Evolutionary conservation across 1,140 invertebrate species (phyloP).

Genomic region (Bradynema listronoti): DNA sequence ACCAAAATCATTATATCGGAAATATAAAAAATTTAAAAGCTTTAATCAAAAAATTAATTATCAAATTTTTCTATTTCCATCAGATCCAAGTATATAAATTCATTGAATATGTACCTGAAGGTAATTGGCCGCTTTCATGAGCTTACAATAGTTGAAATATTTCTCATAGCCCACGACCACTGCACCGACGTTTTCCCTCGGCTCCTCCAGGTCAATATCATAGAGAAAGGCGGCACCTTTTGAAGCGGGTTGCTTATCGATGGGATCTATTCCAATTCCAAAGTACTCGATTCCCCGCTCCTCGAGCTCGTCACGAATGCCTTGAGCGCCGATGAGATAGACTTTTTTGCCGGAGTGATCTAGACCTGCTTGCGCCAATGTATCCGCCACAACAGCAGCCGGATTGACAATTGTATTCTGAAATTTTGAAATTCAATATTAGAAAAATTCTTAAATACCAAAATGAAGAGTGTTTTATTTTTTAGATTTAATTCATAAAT

Average conservation of each 20-base stretch:
- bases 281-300: slow-evolving; percentile 41
- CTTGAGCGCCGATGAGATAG: slow-evolving; percentile 56
- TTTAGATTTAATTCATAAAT: too few relatives aligned
- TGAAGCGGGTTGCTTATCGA: slow-evolving; percentile 35
- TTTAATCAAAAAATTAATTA: background rate
- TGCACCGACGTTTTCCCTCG: slow-evolving; percentile 68
- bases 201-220: slow-evolving; percentile 53
- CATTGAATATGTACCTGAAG: slow-evolving; percentile 60
- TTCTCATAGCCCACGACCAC: slow-evolving; percentile 89
- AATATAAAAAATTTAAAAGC: too few relatives aligned
- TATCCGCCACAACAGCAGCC: slow-evolving; percentile 52
- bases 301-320: slow-evolving; percentile 58
- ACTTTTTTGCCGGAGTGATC: slow-evolving; percentile 43
- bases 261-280: slow-evolving; percentile 31
- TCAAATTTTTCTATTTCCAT: too few relatives aligned
- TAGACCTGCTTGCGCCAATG: slow-evolving; percentile 41
- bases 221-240: slow-evolving; percentile 50
- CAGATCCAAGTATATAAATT: background rate
- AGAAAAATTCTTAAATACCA: too few relatives aligned
- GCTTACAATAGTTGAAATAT: slow-evolving; percentile 80
- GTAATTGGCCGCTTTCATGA: slow-evolving; percentile 81
- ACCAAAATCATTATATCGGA: background rate
- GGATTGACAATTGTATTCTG: slow-evolving; percentile 50
- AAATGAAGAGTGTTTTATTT: too few relatives aligned
- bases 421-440: too few relatives aligned